These are phyloP conservation scores for Lophotriccus pileatus DNA, from an alignment of 2,797 vertebrate species.

Conservation along the genomic window DNA sequence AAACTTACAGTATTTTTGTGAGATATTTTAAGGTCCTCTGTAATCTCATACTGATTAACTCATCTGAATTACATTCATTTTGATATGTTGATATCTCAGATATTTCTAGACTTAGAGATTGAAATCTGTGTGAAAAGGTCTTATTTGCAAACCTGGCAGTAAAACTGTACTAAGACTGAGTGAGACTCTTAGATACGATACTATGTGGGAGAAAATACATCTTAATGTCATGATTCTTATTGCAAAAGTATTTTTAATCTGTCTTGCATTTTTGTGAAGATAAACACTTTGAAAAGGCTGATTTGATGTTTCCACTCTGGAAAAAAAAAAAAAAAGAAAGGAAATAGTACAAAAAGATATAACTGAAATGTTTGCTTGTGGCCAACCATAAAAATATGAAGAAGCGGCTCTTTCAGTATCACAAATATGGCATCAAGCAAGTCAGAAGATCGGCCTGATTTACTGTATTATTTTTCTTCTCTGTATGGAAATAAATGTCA, in stretches of 20 bases:
- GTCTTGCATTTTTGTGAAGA: neutral
- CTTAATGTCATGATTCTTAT: neutral
- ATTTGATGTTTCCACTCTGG: neutral
- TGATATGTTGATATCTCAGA: neutral
- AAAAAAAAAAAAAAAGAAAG: neutral
- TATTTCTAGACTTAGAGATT: neutral
- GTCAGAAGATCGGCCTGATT: neutral
- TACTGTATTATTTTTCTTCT: neutral
- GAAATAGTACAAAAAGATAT: neutral
- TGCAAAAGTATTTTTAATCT: neutral
- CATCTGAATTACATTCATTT: neutral
- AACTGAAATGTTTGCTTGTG: neutral
- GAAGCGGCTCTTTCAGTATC: neutral
- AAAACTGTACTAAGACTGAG: neutral
- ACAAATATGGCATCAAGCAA: neutral
- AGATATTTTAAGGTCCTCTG: neutral
- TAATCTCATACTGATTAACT: neutral
- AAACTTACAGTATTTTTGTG: neutral
- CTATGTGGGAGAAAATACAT: neutral
- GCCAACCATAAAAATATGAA: neutral
- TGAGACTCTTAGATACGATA: neutral
- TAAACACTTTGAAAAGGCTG: neutral
- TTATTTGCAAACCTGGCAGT: neutral
- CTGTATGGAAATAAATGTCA: neutral
- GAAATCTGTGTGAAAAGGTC: neutral